Base-by-base conservation (phyloP, 1,140 invertebrate genomes). In the Eupristina koningsbergeri region DNA sequence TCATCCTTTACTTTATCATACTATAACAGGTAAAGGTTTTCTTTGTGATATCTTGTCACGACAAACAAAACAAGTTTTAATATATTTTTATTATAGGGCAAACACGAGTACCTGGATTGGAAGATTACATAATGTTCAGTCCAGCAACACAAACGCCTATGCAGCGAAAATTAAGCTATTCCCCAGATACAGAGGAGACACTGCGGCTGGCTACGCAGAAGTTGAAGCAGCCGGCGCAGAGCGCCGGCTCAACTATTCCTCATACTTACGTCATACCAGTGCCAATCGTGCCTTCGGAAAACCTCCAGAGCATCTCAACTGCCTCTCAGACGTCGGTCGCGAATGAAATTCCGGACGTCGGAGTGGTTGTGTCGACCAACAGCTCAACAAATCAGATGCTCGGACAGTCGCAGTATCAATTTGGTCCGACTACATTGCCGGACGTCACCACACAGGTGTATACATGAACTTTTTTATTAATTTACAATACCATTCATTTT, bases 231-330 rank as follows among this genome's bases (percentile, higher is more conserved):
- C 87, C 90, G 22, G 75, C 88, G 58, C 81, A 89, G 83, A 87
- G 88, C 80, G 58, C 74, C 34, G 64, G 61, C 2, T 76, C 84
- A 13, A 45, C 80, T 47, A 90, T 92, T 84, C 85, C 90, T 34
- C 91, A 90, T 80, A 90, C 92, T 85, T 92, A 92, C 80, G 91
- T 92, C 81, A 92, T 92, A 85, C 92, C 91, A 85, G 91, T 92
- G 87, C 89, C 91, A 86, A 87, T 92, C 86, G 89, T 92, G 89
- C 89, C 92, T 88, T 90, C 91, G 84, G 91, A 92, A 53, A 92
- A 90, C 81, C 86, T 90, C 81, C 89, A 89, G 84, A 91, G 88
- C 71, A 85, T 87, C 74, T 78, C 85, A 5, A 77, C 71, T 19
- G 76, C 76, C 50, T 39, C 45, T 8, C 41, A 83, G 76, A 58